These are phyloP conservation scores for Cremastinae sp. DNA, from an alignment of 2,888 invertebrate species.

Conservation along the genomic window DNA sequence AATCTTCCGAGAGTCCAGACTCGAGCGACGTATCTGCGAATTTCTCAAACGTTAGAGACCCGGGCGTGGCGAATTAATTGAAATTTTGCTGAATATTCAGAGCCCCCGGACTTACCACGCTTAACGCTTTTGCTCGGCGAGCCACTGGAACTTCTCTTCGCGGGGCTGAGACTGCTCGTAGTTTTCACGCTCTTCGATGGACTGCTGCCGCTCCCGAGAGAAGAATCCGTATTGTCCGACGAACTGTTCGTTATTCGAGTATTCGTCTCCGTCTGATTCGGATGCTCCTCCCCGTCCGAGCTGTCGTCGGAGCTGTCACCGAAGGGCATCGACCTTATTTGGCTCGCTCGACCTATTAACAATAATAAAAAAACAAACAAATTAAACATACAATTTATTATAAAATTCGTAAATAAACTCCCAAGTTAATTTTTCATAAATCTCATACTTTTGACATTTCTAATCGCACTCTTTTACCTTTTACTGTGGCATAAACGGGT, in stretches of 20 bases:
- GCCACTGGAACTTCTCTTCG: constrained; percentile 90
- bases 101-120: constrained; percentile 84
- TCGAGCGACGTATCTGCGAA: constrained; percentile 92
- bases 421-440: not conserved
- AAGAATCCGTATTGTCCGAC: constrained; percentile 83
- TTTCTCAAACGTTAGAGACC: not conserved
- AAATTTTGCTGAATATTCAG: not conserved
- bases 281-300: constrained; percentile 92
- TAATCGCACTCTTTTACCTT: constrained; percentile 81
- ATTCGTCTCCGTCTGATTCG: constrained; percentile 82
- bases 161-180: constrained; percentile 91
- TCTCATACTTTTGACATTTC: not conserved
- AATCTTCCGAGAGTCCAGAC: constrained; percentile 97
- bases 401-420: too few relatives aligned
- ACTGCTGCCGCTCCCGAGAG: constrained; percentile 87
- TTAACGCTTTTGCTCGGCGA: constrained; percentile 91
- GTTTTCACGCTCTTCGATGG: constrained; percentile 94
- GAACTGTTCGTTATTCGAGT: constrained; percentile 81
- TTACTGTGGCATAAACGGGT: constrained; percentile 97
- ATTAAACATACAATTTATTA: too few relatives aligned
- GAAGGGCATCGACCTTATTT: constrained; percentile 97
- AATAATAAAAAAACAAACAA: not conserved
- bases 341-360: constrained; percentile 88
- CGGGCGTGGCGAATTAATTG: not conserved
- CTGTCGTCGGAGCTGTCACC: constrained; percentile 97